phyloP scores from a whole-genome alignment of 2,113 vertebrate genomes.

The Phainopepla nitens region DNA sequence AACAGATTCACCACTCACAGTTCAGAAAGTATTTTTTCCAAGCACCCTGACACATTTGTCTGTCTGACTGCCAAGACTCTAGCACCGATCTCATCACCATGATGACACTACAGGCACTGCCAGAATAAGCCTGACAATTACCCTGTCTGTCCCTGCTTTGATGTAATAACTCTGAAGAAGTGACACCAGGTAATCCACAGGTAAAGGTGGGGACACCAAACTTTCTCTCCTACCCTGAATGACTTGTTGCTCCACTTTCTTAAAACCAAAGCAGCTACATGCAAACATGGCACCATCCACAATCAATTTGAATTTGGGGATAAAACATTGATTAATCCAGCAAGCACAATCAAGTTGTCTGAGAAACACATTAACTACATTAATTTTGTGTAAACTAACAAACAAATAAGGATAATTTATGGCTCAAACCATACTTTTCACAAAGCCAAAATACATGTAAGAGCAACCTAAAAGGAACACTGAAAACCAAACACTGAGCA shows the following conservation, averaged over 20 bases:
- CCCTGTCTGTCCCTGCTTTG: neutral
- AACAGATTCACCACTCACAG: neutral
- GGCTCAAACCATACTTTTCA: neutral
- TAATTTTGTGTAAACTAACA: neutral
- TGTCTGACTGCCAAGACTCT: neutral
- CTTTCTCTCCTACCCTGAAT: neutral
- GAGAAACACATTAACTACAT: neutral
- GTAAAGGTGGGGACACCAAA: neutral
- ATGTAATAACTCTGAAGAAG: neutral
- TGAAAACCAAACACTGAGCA: neutral
- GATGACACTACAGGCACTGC: neutral
- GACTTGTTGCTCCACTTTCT: neutral
- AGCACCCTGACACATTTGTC: neutral
- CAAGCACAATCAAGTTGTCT: neutral
- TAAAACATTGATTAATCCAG: neutral
- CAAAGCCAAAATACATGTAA: neutral
- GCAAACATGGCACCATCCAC: neutral
- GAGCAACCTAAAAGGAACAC: neutral
- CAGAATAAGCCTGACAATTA: neutral
- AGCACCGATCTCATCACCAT: neutral
- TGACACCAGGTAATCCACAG: neutral
- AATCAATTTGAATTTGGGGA: neutral
- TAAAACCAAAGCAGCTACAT: neutral
- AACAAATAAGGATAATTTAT: neutral
- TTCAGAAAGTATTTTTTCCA: neutral